phyloP scores from a whole-genome alignment of 92 coral and sea anemone genomes.

The Porites cylindrica region DNA sequence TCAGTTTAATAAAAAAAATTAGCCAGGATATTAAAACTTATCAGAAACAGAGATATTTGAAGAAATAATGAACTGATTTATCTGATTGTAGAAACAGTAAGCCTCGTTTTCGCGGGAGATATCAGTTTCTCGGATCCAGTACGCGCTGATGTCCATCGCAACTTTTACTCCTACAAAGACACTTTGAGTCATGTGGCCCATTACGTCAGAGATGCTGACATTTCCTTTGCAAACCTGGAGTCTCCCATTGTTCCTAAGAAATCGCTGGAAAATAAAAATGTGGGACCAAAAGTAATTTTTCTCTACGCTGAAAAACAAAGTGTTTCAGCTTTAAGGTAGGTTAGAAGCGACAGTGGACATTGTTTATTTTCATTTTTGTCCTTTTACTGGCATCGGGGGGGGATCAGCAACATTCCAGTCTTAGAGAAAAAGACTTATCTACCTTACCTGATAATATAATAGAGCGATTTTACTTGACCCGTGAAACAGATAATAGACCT shows the following conservation, averaged over 20 bases:
- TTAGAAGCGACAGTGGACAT: background rate
- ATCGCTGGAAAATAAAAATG: background rate
- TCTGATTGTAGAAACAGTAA: conserved; percentile 33
- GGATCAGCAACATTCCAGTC: no score
- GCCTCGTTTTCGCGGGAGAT: conserved; percentile 66
- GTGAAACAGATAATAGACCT: no score
- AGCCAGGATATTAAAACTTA: no score
- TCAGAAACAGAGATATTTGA: no score
- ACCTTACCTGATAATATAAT: no score
- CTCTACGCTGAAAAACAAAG: conserved; percentile 49
- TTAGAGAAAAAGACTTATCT: no score
- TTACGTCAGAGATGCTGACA: conserved; percentile 56
- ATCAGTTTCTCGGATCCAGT: conserved; percentile 62
- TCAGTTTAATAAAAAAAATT: no score
- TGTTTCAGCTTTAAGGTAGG: conserved; percentile 62
- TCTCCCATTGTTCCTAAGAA: conserved; percentile 55
- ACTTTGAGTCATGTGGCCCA: conserved; percentile 37
- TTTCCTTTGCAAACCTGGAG: conserved; percentile 59
- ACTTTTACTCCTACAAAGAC: conserved; percentile 57
- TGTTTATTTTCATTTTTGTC: no score
- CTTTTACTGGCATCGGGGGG: no score
- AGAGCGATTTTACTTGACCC: no score
- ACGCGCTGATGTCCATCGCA: conserved; percentile 39
- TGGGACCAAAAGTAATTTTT: conserved; percentile 25
- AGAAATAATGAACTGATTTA: no score